Base-by-base conservation (phyloP, 2,888 invertebrate species). In the Chironomus tentans region DNA sequence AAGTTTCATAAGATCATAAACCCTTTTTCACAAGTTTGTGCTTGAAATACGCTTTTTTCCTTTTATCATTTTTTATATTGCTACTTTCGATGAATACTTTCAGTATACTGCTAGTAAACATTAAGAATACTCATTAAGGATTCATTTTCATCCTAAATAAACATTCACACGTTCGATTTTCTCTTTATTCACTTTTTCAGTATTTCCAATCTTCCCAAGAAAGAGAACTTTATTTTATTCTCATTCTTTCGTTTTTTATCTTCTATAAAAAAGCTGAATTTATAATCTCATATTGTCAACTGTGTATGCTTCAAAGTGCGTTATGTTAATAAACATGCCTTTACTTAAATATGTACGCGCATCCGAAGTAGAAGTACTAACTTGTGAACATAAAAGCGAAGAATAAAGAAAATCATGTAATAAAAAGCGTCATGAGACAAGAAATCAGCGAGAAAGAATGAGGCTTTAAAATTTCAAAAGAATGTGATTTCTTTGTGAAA, bases 311-410 rank as follows among this genome's bases (percentile, higher is more conserved):
- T 38, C 38, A 38, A 65, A 24, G 21, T 65, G 21, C 21, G 65
- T 65, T 65, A 65, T 65, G 65, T 24, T 65, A 65, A 65, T 65
- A 65, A 65, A 65, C 22, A 65, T 65, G 65, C 65, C 65, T 65
- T 24, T 13, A 24, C 24, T 65, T 38, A 38, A 38, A 18, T 65
- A 65, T 24, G 21, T 13, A 65, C 22, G 10, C 22, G 21, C 65
- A 65, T 65, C 18, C 56, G 18, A 38, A 10, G 10, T 7, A 38
- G 10, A 38, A 38, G 38, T 38, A 38, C 38, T 38, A 38, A 38
- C 38, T 38, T 38, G 38, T 56, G 18, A 56, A 56, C 56, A 65
- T 24, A 65, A 65, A 24, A 65, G 65, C 21, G 13, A 65, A 24
- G 56, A 56, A 56, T 15, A 15, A 65, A 65, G 65, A 65, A 12